Conservation (phyloP, 2,888 invertebrate genomes). For the Sarcophaga carnaria region DNA sequence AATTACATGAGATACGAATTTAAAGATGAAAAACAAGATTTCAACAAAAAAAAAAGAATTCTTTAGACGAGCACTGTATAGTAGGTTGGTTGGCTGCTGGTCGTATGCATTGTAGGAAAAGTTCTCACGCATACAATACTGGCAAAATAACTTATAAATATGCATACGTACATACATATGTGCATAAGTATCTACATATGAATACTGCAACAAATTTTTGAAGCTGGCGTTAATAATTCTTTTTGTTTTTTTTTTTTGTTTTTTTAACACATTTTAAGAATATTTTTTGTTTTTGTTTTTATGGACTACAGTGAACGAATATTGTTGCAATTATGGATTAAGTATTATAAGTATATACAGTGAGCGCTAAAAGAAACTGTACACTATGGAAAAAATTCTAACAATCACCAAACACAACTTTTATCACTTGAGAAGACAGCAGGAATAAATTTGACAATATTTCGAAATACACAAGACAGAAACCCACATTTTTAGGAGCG, state of each 20-base stretch:
- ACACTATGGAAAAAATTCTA: no score
- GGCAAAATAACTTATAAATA: neutral
- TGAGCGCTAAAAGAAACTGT: no score
- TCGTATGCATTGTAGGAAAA: constrained; percentile 46
- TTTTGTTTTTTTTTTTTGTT: constrained; percentile 19
- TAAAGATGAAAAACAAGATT: constrained; percentile 17
- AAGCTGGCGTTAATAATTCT: constrained; percentile 60
- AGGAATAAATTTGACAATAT: no score
- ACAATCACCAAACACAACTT: no score
- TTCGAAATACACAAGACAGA: no score
- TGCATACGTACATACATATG: neutral
- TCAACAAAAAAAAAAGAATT: constrained; percentile 14
- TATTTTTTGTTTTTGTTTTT: no score
- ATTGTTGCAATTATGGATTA: no score
- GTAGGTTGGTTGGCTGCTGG: constrained; percentile 37
- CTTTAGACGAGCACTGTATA: constrained; percentile 21
- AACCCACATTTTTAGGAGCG: no score
- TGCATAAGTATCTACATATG: neutral
- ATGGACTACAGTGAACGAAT: no score
- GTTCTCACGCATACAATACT: constrained; percentile 64
- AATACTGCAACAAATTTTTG: constrained; percentile 15
- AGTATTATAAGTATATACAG: no score
- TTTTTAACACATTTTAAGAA: no score
- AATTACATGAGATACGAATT: constrained; percentile 11
- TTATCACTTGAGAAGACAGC: no score